phyloP scores from a whole-genome alignment of 2,888 invertebrate genomes.

The Machimus atricapillus region DNA sequence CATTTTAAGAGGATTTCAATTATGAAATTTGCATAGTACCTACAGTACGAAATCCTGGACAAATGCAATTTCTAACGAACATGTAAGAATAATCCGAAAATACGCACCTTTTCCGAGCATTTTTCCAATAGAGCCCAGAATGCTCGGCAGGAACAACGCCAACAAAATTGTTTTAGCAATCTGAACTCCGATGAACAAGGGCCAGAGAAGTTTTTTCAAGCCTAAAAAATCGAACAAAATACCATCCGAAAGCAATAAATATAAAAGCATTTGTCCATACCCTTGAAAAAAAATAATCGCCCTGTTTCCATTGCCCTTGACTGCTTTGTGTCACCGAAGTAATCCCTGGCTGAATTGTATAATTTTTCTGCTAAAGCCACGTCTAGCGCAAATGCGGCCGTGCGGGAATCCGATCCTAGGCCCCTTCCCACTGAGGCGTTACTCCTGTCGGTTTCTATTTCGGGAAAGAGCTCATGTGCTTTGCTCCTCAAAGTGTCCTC shows the following conservation, averaged over 20 bases:
- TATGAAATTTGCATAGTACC: neutral
- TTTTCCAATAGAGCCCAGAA: conserved; percentile 83
- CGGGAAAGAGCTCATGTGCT: conserved; percentile 67
- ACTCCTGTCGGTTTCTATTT: conserved; percentile 63
- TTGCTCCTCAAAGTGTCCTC: conserved; percentile 67
- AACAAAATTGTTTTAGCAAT: conserved; percentile 82
- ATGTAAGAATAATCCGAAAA: neutral
- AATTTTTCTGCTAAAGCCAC: conserved; percentile 26
- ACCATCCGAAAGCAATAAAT: neutral
- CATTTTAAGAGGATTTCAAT: neutral
- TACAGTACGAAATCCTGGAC: neutral
- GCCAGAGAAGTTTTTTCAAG: conserved; percentile 82
- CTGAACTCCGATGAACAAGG: conserved; percentile 82
- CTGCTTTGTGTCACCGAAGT: conserved; percentile 69
- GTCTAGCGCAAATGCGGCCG: neutral
- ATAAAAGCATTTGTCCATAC: conserved; percentile 61
- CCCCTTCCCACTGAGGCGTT: conserved; percentile 41
- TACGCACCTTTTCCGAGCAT: conserved; percentile 79
- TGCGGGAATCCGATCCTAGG: neutral
- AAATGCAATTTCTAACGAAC: neutral
- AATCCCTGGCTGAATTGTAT: conserved; percentile 60
- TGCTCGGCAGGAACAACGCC: conserved; percentile 84
- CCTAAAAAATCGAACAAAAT: conserved; percentile 66
- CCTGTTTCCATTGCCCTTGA: conserved; percentile 68
- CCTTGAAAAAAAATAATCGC: conserved; percentile 69